phyloP scores from a whole-genome alignment of 2,113 vertebrate genomes.

The Platysteira castanea region DNA sequence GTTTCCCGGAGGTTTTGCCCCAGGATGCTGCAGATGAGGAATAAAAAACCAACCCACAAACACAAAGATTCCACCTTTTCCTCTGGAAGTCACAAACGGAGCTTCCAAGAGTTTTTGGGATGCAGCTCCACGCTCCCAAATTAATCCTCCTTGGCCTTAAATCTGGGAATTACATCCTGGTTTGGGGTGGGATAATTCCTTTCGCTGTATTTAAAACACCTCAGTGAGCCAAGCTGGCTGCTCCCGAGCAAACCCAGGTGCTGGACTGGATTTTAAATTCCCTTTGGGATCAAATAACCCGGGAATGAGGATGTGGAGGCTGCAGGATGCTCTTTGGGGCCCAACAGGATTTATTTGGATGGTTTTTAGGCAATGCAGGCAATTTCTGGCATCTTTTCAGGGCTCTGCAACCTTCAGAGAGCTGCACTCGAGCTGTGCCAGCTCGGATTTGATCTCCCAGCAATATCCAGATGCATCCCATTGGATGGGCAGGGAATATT shows the following conservation, averaged over 20 bases:
- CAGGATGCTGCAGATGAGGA: neutral
- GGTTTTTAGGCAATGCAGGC: neutral
- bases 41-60: neutral
- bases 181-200: neutral
- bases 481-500: neutral
- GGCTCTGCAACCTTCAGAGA: neutral
- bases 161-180: accelerated
- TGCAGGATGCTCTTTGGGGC: neutral
- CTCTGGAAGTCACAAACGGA: neutral
- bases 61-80: neutral
- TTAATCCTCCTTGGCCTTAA: neutral
- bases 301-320: neutral
- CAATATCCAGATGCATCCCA: neutral
- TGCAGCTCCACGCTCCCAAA: neutral
- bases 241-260: neutral
- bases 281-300: neutral
- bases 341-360: neutral
- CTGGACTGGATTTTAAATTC: neutral
- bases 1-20: neutral
- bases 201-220: neutral
- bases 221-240: neutral
- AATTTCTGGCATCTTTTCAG: neutral
- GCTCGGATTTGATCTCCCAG: neutral
- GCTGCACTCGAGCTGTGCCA: neutral
- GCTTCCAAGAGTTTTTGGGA: accelerated